Percentiles rank a stretch among this genome's conserved stretches.
Evolutionary conservation across 2,113 vertebrate genomes (phyloP).

Genomic region (Syrrhaptes paradoxus): DNA sequence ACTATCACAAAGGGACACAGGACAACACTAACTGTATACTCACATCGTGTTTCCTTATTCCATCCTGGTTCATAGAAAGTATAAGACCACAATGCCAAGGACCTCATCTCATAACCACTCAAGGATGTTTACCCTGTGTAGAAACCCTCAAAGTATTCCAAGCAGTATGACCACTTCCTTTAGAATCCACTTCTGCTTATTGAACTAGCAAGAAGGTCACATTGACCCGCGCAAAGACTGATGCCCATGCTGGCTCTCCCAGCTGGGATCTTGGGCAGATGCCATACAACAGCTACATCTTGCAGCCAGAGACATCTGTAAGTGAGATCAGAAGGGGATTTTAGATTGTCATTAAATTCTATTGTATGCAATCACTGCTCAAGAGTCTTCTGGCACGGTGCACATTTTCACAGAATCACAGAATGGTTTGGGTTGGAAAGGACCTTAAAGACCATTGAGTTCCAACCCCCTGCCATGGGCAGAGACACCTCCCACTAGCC

Average conservation of each 20-base stretch:
- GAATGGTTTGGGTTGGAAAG: too few species aligned
- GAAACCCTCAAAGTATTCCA: not conserved
- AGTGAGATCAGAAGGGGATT: not conserved
- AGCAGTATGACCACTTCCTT: too few species aligned
- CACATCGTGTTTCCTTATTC: not conserved
- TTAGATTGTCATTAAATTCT: not conserved
- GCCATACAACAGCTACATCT: not conserved
- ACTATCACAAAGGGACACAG: not conserved
- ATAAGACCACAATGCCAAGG: not conserved
- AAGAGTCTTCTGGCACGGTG: accelerated
- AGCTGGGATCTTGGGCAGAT: not conserved
- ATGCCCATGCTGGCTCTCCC: not conserved
- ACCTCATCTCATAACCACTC: not conserved
- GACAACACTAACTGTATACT: not conserved
- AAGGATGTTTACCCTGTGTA: not conserved
- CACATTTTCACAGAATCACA: too few species aligned
- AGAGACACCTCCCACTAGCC: too few species aligned
- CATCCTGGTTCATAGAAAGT: not conserved
- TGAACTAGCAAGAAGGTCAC: not conserved
- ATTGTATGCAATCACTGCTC: accelerated
- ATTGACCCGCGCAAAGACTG: not conserved
- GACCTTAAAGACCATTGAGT: too few species aligned
- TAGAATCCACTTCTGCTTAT: not conserved
- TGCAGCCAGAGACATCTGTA: not conserved
- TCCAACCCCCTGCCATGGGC: too few species aligned